Conservation (phyloP, 2,888 invertebrate species). For the Helicoverpa assulta region DNA sequence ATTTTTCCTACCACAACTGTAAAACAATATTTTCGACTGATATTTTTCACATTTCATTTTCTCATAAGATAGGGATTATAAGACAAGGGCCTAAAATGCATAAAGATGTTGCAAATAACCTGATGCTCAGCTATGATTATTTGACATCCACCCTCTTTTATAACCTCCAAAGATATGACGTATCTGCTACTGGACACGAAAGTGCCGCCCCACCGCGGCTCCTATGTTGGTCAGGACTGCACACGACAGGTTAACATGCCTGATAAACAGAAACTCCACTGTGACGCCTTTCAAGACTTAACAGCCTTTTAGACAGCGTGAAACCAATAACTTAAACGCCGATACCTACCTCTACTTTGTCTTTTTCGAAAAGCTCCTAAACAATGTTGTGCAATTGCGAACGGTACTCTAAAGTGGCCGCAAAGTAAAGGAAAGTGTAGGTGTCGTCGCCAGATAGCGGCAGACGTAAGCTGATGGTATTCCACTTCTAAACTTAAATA, state of each 20-base stretch:
- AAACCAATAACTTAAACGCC: slow-evolving; percentile 72
- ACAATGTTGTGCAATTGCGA: slow-evolving; percentile 80
- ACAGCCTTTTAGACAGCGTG: slow-evolving; percentile 72
- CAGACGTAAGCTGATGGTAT: slow-evolving; percentile 73
- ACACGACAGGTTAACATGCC: slow-evolving; percentile 74
- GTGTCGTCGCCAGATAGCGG: slow-evolving; percentile 75
- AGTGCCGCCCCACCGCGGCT: slow-evolving; percentile 49
- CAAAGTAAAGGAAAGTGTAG: slow-evolving; percentile 69
- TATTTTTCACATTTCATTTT: too few relatives aligned
- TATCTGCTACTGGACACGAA: slow-evolving; percentile 10
- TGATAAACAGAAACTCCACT: slow-evolving; percentile 72
- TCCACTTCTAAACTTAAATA: slow-evolving; percentile 62
- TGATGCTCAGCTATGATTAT: too few relatives aligned
- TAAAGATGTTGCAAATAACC: too few relatives aligned
- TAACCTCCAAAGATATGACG: too few relatives aligned
- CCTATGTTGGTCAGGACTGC: slow-evolving; percentile 74
- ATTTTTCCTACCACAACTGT: too few relatives aligned
- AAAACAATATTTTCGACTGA: too few relatives aligned
- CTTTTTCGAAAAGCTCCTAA: slow-evolving; percentile 78
- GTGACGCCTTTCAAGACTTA: slow-evolving; percentile 75
- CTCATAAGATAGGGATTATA: too few relatives aligned
- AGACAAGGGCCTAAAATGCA: too few relatives aligned
- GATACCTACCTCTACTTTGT: slow-evolving; percentile 68
- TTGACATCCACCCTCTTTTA: too few relatives aligned
- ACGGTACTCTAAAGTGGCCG: slow-evolving; percentile 66